Evolutionary conservation across 1,140 invertebrate genomes (phyloP), one percentile per base, ranked within the genome.

Genomic region (Probaryconus sp.): DNA sequence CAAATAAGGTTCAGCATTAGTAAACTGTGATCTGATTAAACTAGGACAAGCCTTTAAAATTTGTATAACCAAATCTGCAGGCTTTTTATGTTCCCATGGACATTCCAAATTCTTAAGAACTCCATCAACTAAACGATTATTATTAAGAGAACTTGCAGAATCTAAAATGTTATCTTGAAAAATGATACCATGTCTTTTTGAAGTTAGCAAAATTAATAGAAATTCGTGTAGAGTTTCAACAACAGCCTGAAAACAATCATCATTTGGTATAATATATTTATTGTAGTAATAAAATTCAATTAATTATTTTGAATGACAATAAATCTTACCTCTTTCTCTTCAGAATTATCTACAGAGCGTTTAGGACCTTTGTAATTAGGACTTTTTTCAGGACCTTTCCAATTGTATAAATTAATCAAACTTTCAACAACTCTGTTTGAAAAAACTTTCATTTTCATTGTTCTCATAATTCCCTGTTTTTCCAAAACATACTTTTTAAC

Each of bases 41-140:
- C 95, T 93, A 1, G 94, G 94, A 83, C 93, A 94, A 20, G 90
- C 89, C 26, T 82, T 81, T 42, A 94, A 81, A 31, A 93, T 92
- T 79, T 91, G 86, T 3, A 92, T 78, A 10, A 94, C 85, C n/a
- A 93, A 83, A 47, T 94, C 89, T 38, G 87, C 85, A 38, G 91
- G 90, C 74, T 89, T 86, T 9, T 90, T 86, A 84, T 92, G 89
- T 67, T 92, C 90, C 90, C 92, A 93, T 3, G 92, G 91, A 47
- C 89, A 86, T 76, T 92, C 90, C 30, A 92, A 80, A 42, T 88
- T 90, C 26, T 92, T 88, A 11, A 94, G 74, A 51, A 92, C 88
- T 43, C 90, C 89, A 68, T 90, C 91, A 17, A 93, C 85, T 37
- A 92, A 85, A 51, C 89, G 88, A 84, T 93, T 94, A 65, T 90